A percentile compares a stretch with the other conserved stretches of the same genome.
These are phyloP conservation scores for Philhelius pedissequus DNA, from an alignment of 2,888 invertebrate species.

Conservation along the genomic window DNA sequence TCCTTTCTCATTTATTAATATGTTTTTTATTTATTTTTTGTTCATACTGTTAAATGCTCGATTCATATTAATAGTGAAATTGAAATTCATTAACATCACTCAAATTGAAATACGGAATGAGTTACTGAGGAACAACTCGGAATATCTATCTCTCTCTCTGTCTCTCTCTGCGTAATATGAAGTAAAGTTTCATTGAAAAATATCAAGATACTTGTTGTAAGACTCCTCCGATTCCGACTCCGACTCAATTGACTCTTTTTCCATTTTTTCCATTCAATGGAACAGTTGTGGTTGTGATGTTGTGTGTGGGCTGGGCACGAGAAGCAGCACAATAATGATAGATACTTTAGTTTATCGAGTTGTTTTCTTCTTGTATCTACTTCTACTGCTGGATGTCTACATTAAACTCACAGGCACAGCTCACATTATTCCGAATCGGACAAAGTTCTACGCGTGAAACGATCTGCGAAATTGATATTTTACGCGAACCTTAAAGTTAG, in stretches of 20 bases:
- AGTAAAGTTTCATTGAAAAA: constrained; percentile 23
- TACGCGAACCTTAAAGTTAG: constrained; percentile 18
- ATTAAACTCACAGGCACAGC: not conserved
- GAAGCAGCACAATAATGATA: not conserved
- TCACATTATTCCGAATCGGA: too few species aligned
- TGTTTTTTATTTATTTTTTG: not conserved
- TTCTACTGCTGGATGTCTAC: not conserved
- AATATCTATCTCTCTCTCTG: too few species aligned
- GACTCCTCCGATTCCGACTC: constrained; percentile 6
- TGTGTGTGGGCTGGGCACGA: constrained; percentile 26
- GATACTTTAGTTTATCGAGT: constrained; percentile 44
- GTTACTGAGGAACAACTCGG: constrained; percentile 29
- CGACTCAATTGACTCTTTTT: not conserved
- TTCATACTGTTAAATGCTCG: not conserved
- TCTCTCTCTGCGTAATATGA: not conserved
- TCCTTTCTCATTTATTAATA: constrained; percentile 33
- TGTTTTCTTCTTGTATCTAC: constrained; percentile 16
- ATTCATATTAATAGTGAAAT: constrained; percentile 23
- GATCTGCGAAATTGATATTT: constrained; percentile 32
- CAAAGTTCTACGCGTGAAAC: constrained; percentile 44
- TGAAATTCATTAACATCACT: constrained; percentile 49
- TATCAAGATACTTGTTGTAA: not conserved
- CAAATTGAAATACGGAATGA: constrained; percentile 1
- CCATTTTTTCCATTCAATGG: not conserved
- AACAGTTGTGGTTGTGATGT: not conserved